Evolutionary conservation across 2,113 vertebrate species (phyloP).

Genomic region (Anolis carolinensis): DNA sequence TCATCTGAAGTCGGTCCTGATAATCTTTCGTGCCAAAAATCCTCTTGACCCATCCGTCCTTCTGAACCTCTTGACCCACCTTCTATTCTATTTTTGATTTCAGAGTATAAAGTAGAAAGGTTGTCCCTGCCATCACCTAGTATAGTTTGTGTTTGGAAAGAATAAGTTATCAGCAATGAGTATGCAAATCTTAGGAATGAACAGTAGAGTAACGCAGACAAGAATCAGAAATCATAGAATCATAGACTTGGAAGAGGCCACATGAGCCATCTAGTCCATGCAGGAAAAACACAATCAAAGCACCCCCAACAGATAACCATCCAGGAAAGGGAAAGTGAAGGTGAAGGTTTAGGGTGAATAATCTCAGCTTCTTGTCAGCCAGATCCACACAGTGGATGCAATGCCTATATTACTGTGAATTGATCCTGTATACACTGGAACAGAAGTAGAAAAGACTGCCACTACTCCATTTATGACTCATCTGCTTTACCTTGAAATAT

Average conservation of each 20-base stretch:
- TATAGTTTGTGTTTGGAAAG: background rate
- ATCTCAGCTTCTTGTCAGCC: background rate
- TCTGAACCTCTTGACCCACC: background rate
- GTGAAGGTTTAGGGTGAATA: background rate
- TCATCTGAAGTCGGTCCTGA: background rate
- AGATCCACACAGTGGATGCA: background rate
- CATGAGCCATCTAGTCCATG: no score
- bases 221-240: background rate
- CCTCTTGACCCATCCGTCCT: no score
- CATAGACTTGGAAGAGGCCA: no score
- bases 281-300: no score
- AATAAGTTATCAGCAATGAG: background rate
- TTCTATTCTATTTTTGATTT: background rate
- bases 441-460: no score
- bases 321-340: background rate
- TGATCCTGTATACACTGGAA: background rate
- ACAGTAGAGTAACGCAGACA: background rate
- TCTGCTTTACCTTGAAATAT: constrained; percentile 33
- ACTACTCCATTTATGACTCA: constrained; percentile 31
- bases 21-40: background rate
- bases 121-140: background rate
- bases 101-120: background rate
- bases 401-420: background rate
- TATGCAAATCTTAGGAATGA: background rate
- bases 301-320: no score